phyloP scores from a whole-genome alignment of 2,113 vertebrate species.

The Cyphotilapia sp. region DNA sequence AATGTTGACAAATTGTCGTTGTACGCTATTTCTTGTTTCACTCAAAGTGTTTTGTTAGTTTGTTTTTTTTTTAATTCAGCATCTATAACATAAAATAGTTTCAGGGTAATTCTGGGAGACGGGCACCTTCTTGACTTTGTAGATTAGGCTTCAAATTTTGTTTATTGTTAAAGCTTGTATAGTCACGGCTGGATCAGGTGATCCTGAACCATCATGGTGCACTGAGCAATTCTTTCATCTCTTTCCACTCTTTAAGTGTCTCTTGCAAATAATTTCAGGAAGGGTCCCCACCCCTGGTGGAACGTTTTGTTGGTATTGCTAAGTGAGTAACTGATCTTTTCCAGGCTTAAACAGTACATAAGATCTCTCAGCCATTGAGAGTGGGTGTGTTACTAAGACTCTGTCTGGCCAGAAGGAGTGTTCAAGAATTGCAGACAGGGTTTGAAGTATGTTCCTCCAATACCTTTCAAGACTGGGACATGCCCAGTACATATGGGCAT shows the following conservation, averaged over 20 bases:
- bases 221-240: fast-evolving
- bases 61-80: background rate
- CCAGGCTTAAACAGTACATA: background rate
- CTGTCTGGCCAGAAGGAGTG: fast-evolving
- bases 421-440: background rate
- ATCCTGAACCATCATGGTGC: background rate
- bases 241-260: background rate
- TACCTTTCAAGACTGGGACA: background rate
- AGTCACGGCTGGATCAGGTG: background rate
- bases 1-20: background rate
- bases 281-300: background rate
- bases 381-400: background rate
- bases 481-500: background rate
- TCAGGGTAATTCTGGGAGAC: background rate
- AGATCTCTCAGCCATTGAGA: background rate
- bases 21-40: background rate
- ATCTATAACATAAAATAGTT: background rate
- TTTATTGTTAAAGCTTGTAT: background rate
- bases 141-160: background rate
- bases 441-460: background rate
- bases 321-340: background rate
- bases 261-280: background rate
- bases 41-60: background rate
- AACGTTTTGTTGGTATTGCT: background rate
- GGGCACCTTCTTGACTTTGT: background rate